Base-by-base conservation (phyloP, 2,113 vertebrate species). In the Chrysemys picta region DNA sequence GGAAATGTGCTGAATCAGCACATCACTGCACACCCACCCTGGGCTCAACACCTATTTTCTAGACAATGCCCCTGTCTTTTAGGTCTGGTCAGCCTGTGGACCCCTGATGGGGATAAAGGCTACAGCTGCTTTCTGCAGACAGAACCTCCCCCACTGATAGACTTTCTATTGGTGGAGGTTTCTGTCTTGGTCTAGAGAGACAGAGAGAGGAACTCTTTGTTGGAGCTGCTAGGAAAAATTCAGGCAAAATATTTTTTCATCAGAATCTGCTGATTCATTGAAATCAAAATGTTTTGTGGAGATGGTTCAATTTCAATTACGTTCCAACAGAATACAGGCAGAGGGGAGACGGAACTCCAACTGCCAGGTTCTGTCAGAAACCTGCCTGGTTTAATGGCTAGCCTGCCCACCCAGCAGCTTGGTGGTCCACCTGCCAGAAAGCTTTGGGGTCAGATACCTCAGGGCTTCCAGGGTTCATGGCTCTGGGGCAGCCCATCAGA, bases 91-190 rank as follows among this genome's bases (percentile, higher is more conserved):
- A 24, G 38, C 19, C 22, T 75, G 10, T 24, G 5, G 59, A 75
- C 69, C 8, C 17, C 72, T 75, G 19, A 19, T 45, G 38, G 72
- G 72, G 38, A 6, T 24, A 12, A 38, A 75, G 5, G 21, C 38
- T 11, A 75, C 10, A 75, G 19, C n/a, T 52, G 35, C 3, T 35
- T 54, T 89, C 84, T 78, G 17, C 5, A 88, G 8, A 38, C 38
- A 38, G 1, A 1, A 6, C 10, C 2, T 57, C 25, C 62, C 31
- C 7, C 27, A 52, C 1, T 25, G 11, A 2, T 3, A 87, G 65
- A 6, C 4, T 54, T 62, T 76, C 47, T n/a, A 8, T 69, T 76
- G 2, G 4, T n/a, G 50, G 29, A 76, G 93, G 54, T 53, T 3
- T 9, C 82, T 83, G 2, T 29, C 2, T 42, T 27, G 1, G 7